phyloP scores from a whole-genome alignment of 2,113 vertebrate species.

The Pluvianellus socialis region DNA sequence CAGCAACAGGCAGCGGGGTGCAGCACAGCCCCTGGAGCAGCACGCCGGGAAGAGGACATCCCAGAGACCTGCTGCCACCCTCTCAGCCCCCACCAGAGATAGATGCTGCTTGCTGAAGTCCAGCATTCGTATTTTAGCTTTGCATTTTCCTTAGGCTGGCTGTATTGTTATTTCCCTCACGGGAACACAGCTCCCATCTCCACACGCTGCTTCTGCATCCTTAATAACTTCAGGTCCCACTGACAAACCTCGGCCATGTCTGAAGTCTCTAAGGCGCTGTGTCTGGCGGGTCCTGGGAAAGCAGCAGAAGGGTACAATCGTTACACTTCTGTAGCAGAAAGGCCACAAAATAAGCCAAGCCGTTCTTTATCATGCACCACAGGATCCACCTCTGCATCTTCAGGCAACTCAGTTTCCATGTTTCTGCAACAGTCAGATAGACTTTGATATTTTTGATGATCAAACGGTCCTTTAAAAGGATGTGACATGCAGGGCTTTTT shows the following conservation, averaged over 20 bases:
- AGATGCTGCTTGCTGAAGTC: accelerated
- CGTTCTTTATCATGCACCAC: not conserved
- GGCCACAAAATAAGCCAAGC: not conserved
- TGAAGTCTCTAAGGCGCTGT: accelerated
- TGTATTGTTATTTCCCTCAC: not conserved
- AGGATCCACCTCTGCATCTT: not conserved
- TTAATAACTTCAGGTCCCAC: not conserved
- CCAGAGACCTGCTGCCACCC: not conserved
- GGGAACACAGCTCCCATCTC: not conserved
- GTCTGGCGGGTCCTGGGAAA: accelerated
- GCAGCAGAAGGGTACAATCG: accelerated
- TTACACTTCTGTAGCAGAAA: not conserved
- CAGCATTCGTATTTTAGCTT: not conserved
- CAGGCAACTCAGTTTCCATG: not conserved
- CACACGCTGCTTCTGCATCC: not conserved
- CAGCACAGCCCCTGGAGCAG: not conserved
- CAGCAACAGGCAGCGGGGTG: not conserved
- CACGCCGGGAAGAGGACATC: accelerated
- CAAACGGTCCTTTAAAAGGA: not conserved
- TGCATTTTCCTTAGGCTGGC: not conserved
- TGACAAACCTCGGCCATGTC: not conserved
- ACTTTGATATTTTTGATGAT: not conserved
- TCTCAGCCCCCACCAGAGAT: accelerated
- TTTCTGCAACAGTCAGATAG: not conserved
- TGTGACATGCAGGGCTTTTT: not conserved